These are phyloP conservation scores for Potorous gilbertii DNA, from an alignment of 2,797 vertebrate species.

Conservation along the genomic window DNA sequence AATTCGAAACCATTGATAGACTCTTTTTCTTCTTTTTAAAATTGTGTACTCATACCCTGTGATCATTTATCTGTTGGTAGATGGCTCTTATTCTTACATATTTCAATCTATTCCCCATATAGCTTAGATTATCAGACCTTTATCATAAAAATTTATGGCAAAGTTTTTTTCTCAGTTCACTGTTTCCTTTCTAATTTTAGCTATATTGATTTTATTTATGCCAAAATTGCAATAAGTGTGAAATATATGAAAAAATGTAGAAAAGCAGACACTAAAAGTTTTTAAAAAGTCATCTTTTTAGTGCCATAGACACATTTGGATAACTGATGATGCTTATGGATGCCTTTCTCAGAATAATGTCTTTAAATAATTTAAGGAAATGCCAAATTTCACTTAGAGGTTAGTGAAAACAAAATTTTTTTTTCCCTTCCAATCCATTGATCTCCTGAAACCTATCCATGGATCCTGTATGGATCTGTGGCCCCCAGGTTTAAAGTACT, in stretches of 20 bases:
- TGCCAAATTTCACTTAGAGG: background rate
- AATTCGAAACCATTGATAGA: background rate
- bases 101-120: background rate
- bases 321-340: background rate
- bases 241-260: background rate
- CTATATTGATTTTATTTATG: background rate
- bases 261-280: background rate
- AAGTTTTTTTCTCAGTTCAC: background rate
- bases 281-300: background rate
- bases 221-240: background rate
- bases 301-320: background rate
- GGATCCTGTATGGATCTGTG: background rate
- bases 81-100: background rate
- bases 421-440: background rate
- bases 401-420: background rate
- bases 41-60: background rate
- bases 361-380: background rate
- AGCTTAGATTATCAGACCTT: background rate
- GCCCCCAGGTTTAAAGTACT: background rate
- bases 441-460: background rate
- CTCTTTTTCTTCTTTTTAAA: background rate
- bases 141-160: background rate
- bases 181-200: background rate
- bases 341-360: background rate
- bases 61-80: background rate